phyloP scores from a whole-genome alignment of 2,888 invertebrate species.

The Cactoblastis cactorum region DNA sequence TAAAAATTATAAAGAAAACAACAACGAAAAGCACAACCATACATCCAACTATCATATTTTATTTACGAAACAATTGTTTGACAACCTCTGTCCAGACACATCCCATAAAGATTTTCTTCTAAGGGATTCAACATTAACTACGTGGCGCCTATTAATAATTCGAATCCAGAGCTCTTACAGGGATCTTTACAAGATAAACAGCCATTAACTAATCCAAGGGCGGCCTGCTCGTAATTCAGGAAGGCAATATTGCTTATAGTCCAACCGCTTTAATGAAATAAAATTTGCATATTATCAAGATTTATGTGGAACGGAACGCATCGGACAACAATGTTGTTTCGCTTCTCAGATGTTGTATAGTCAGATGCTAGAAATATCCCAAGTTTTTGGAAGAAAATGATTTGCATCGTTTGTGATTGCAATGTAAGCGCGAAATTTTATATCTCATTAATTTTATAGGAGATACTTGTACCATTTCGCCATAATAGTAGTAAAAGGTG shows the following conservation, averaged over 20 bases:
- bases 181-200: conserved; percentile 75
- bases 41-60: not conserved
- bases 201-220: conserved; percentile 76
- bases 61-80: not conserved
- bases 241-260: conserved; percentile 68
- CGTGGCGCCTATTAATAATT: conserved; percentile 51
- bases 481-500: too few species aligned
- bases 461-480: too few species aligned
- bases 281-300: conserved; percentile 77
- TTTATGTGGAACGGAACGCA: conserved; percentile 57
- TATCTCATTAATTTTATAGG: too few species aligned
- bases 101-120: not conserved
- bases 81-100: not conserved
- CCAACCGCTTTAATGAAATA: conserved; percentile 76
- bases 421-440: not conserved
- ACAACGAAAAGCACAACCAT: not conserved
- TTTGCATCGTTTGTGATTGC: not conserved
- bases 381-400: not conserved
- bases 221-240: conserved; percentile 66
- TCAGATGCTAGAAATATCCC: not conserved
- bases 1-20: not conserved
- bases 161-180: conserved; percentile 47
- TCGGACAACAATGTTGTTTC: conserved; percentile 64
- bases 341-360: conserved; percentile 20
- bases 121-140: not conserved